Evolutionary conservation across 2,888 invertebrate species (phyloP).

Genomic region (Thyatira batis): DNA sequence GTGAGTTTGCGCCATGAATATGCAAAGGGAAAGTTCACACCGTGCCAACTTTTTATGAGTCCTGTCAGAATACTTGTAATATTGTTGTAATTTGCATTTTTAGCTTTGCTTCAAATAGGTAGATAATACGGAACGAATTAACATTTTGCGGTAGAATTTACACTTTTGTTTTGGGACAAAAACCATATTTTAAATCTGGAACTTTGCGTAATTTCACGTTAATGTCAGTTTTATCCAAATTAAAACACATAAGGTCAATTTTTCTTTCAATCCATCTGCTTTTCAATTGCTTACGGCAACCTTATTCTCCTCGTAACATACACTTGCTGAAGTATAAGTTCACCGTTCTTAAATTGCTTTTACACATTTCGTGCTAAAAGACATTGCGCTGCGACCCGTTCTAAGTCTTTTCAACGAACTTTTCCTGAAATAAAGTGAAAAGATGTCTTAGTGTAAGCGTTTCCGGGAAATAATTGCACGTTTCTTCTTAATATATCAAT

Average conservation of each 20-base stretch:
- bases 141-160: background rate
- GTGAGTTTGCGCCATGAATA: conserved; percentile 75
- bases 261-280: background rate
- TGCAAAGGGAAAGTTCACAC: conserved; percentile 74
- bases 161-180: background rate
- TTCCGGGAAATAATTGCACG: background rate
- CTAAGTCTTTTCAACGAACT: conserved; percentile 30
- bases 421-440: conserved; percentile 33
- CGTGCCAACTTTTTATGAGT: conserved; percentile 71
- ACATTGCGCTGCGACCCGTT: conserved; percentile 26
- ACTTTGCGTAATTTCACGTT: background rate
- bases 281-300: background rate
- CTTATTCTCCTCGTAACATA: conserved; percentile 5
- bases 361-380: conserved; percentile 31
- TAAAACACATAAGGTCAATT: background rate
- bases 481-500: too few relatives aligned
- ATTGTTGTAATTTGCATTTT: conserved; percentile 68
- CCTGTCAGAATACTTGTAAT: conserved; percentile 68
- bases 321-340: conserved; percentile 22
- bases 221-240: background rate
- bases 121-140: background rate
- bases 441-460: conserved; percentile 1
- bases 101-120: conserved; percentile 25
- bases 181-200: background rate
- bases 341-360: conserved; percentile 30